Base-by-base conservation (phyloP, 2,797 vertebrate species). In the Sarcoramphus papa region DNA sequence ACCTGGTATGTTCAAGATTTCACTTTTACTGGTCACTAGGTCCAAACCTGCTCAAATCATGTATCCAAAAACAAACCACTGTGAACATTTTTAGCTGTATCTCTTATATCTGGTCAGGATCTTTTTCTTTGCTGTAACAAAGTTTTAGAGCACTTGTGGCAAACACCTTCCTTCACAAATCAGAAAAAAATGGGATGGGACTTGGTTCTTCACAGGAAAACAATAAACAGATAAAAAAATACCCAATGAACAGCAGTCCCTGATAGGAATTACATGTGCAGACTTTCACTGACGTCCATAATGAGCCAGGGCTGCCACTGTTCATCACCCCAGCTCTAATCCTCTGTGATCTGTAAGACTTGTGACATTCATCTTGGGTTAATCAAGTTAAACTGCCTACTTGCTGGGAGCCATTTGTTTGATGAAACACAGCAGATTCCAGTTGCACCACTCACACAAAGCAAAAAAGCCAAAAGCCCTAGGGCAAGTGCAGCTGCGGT, bases 301-400 rank as follows among this genome's bases (percentile, higher is more conserved):
- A 91, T 35, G 35, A 93, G 95, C 76, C 70, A 93, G 86, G 48
- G 23, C 83, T 84, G 83, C 76, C 77, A 60, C 74, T 79, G 76
- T 76, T 90, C 65, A 59, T 90, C 78, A 85, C 45, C 65, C 64
- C 51, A 43, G 41, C 67, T 79, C 51, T 96, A 96, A 95, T 88
- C 73, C 81, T 88, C 48, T 77, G 63, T 93, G 91, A 96, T 95
- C 83, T 91, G 31, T 54, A 69, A 87, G 50, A 80, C 72, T 77
- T 83, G 90, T 90, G 93, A 96, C 96, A 94, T 96, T 94, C 83
- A 94, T 94, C 89, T 80, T 83, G 80, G 43, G 88, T 94, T 96
- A 97, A 97, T 97, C 92, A 93, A 89, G 81, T 96, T 97, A 96
- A 96, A 94, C 85, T 93, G 92, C 80, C 91, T 93, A 17, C 67